phyloP scores from a whole-genome alignment of 2,888 invertebrate species.

The Lasioglossum lativentre region DNA sequence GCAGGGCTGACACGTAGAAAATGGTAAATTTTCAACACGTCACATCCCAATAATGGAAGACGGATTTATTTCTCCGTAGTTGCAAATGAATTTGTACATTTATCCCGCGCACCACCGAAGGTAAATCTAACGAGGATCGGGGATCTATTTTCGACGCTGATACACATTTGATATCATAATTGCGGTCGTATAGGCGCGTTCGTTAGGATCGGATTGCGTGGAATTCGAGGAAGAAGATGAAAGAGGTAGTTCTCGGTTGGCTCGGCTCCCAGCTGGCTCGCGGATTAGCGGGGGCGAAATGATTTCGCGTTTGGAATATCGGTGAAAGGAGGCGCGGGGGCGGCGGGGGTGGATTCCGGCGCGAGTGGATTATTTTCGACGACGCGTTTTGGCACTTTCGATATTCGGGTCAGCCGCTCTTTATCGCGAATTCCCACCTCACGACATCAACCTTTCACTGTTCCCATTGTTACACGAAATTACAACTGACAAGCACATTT shows the following conservation, averaged over 20 bases:
- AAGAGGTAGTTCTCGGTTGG: slow-evolving; percentile 64
- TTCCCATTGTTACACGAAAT: neutral
- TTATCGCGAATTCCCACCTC: slow-evolving; percentile 2
- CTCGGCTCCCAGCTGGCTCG: slow-evolving; percentile 66
- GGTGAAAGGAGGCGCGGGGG: slow-evolving; percentile 3
- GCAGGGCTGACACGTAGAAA: neutral
- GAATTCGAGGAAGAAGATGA: slow-evolving; percentile 69
- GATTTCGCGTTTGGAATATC: slow-evolving; percentile 67
- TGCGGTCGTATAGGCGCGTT: slow-evolving; percentile 24
- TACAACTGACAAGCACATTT: neutral
- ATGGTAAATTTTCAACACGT: neutral
- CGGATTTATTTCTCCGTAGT: too few species aligned
- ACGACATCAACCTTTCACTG: neutral
- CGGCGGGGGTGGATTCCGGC: neutral
- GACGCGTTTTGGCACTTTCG: slow-evolving; percentile 35
- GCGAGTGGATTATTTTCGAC: slow-evolving; percentile 58
- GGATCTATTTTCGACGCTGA: slow-evolving; percentile 31
- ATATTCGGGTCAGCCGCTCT: slow-evolving; percentile 52
- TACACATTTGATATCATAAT: slow-evolving; percentile 20
- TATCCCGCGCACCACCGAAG: too few species aligned
- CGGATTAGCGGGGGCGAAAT: slow-evolving; percentile 63
- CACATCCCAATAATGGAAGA: too few species aligned
- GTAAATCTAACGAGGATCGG: neutral
- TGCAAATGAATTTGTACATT: too few species aligned
- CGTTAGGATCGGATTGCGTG: slow-evolving; percentile 58